Conservation (phyloP, 2,888 invertebrate species). For the Cosmia trapezina region DNA sequence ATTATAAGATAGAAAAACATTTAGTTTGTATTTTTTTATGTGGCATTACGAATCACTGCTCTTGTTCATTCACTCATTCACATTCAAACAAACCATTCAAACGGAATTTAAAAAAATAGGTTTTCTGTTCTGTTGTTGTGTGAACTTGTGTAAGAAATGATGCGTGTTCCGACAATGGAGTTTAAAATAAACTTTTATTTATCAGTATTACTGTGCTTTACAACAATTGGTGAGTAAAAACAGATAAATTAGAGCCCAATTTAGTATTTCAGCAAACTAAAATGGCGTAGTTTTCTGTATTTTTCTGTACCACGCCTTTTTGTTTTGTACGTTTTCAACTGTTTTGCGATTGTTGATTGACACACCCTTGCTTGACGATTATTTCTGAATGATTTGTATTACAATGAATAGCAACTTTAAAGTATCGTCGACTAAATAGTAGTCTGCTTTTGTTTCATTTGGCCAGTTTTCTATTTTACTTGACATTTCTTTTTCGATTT, state of each 20-base stretch:
- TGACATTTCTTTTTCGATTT: background rate
- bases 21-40: background rate
- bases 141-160: constrained; percentile 7
- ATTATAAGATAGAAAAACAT: background rate
- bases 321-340: constrained; percentile 13
- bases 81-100: constrained; percentile 63
- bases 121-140: constrained; percentile 50
- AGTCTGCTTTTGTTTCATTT: constrained; percentile 25
- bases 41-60: background rate
- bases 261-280: constrained; percentile 6
- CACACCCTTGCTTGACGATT: constrained; percentile 50
- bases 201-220: constrained; percentile 70
- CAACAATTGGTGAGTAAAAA: constrained; percentile 76
- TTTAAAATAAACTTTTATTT: constrained; percentile 71
- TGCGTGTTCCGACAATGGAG: constrained; percentile 72
- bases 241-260: background rate
- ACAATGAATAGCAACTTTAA: background rate
- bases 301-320: constrained; percentile 44
- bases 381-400: background rate
- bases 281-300: constrained; percentile 40
- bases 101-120: constrained; percentile 45
- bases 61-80: constrained; percentile 47
- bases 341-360: constrained; percentile 33
- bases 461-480: background rate
- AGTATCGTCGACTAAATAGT: background rate